phyloP scores from a whole-genome alignment of 2,797 vertebrate species.

The Betta splendens region DNA sequence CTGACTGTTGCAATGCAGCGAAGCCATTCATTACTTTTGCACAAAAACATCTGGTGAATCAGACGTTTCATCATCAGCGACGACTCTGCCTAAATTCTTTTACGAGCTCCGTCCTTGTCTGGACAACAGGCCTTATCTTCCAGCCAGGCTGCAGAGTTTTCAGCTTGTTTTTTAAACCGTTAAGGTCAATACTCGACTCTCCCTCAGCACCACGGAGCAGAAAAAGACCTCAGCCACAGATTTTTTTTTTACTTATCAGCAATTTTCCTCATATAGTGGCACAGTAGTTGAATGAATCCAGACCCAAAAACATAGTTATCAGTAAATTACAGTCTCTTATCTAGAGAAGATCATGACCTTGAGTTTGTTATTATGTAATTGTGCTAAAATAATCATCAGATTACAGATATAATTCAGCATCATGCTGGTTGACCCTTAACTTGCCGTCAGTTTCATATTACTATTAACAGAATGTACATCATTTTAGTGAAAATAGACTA shows the following conservation, averaged over 20 bases:
- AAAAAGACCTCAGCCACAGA: background rate
- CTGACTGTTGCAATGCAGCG: slow-evolving; percentile 8
- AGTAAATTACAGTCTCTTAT: too few relatives aligned
- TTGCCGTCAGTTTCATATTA: background rate
- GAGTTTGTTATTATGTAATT: too few relatives aligned
- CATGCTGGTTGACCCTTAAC: background rate
- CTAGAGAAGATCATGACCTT: too few relatives aligned
- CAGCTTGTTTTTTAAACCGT: slow-evolving; percentile 31
- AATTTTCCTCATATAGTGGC: too few relatives aligned
- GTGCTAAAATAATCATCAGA: too few relatives aligned
- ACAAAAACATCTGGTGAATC: slow-evolving; percentile 45
- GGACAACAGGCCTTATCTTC: background rate
- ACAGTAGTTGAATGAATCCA: too few relatives aligned
- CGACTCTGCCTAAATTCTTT: slow-evolving; percentile 22
- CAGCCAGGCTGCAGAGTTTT: slow-evolving; percentile 8
- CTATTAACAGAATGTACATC: background rate
- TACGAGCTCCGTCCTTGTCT: slow-evolving; percentile 16
- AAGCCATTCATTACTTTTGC: slow-evolving; percentile 23
- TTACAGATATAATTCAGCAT: slow-evolving; percentile 4
- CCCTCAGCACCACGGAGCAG: slow-evolving; percentile 6
- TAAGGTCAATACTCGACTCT: background rate
- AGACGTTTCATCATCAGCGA: slow-evolving; percentile 37
- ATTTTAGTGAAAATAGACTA: background rate
- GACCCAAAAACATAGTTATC: too few relatives aligned
- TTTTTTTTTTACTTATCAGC: background rate